A percentile compares a stretch with the other conserved stretches of the same genome.
Conservation (phyloP, 2,888 invertebrate genomes). For the Dione juno region DNA sequence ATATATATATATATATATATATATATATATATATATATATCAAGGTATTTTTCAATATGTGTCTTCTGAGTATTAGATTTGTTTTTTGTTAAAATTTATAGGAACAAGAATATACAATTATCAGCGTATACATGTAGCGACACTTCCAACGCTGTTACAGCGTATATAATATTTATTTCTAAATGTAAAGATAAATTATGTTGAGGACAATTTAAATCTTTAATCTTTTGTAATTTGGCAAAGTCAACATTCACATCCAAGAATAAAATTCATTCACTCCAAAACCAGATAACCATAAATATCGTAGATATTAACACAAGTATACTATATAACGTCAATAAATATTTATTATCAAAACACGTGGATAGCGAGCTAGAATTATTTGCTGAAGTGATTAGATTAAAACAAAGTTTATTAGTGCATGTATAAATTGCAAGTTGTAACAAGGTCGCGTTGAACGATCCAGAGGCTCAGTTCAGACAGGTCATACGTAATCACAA, state of each 20-base stretch:
- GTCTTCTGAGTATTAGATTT: too few relatives aligned
- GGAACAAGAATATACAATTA: too few relatives aligned
- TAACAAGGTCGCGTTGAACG: slow-evolving; percentile 37
- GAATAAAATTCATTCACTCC: background rate
- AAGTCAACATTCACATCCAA: background rate
- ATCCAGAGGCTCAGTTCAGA: slow-evolving; percentile 43
- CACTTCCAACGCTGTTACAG: too few relatives aligned
- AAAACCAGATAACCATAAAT: slow-evolving; percentile 3
- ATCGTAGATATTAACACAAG: slow-evolving; percentile 7
- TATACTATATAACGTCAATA: slow-evolving; percentile 2
- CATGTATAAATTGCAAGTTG: slow-evolving; percentile 37
- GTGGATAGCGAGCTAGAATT: slow-evolving; percentile 16
- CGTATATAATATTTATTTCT: background rate
- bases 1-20: too few relatives aligned
- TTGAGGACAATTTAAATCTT: background rate
- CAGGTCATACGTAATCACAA: slow-evolving; percentile 43
- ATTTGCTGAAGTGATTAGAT: slow-evolving; percentile 18
- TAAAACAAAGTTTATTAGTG: slow-evolving; percentile 38
- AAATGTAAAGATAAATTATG: background rate
- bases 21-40: too few relatives aligned
- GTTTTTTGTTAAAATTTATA: too few relatives aligned
- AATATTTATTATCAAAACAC: slow-evolving; percentile 17
- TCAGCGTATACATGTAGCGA: too few relatives aligned
- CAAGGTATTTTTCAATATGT: too few relatives aligned
- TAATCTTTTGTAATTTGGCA: slow-evolving; percentile 1